Base-by-base conservation (phyloP, 2,113 vertebrate species). In the Saccopteryx bilineata region DNA sequence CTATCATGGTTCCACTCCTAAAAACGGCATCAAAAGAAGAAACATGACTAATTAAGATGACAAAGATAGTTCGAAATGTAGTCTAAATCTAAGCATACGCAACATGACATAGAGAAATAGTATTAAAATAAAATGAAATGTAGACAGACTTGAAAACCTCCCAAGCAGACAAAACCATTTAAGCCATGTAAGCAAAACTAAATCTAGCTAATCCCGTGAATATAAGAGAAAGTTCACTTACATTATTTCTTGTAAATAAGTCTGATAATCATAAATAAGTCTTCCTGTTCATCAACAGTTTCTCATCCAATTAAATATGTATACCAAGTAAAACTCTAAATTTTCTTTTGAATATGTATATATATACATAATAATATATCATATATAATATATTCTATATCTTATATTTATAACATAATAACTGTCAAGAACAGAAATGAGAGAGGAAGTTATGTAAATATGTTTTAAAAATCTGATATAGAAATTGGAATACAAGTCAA, bases 231-330 rank as follows among this genome's bases (percentile, higher is more conserved):
- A n/a, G 5, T 68, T 79, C 69, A 90, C 52, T 66, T 78, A 21
- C 19, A 21, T 58, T 66, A 61, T 81, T 26, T 72, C 13, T 82
- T 61, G 7, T n/a, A 65, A 92, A 58, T 13, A 4, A 13, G 13
- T 66, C 81, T 92, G 71, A 56, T 66, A 56, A 66, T 68, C 33
- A n/a, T 84, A 92, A 84, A 48, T 13, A 85, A 75, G 33, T 85
- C 13, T 85, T 24, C n/a, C 6, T 48, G 6, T 66, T 56, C 24
- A 11, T 52, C 39, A 65, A 50, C 54, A 54, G 7, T 66, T 58
- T 50, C 48, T 48, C 9, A 48, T 13, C 85, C 33, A 76, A 24
- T 84, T 39, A 56, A 75, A 56, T 26, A 58, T 8, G 46, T 33
- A 39, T 23, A 85, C n/a, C 52, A 76, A 85, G 33, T 92, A 92